Evolutionary conservation across 2,113 vertebrate genomes (phyloP), one percentile per base, ranked within the genome.

Genomic region (Cariama cristata): DNA sequence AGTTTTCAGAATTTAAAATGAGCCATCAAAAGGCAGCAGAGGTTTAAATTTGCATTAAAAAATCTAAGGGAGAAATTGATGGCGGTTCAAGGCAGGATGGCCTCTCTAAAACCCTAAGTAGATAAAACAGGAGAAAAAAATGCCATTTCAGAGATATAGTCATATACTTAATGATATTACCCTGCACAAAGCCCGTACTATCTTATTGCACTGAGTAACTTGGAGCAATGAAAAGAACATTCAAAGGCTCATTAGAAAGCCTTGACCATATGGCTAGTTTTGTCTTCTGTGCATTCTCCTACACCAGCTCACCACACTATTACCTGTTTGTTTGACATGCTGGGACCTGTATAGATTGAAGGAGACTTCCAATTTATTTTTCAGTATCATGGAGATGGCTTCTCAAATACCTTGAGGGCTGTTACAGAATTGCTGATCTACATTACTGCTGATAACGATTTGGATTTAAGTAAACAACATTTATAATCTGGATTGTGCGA

Each of bases 141-240:
- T 9, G 26, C 42, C 26, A 72, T 93, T 96, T 97, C 75, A 88
- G 33, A 79, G 58, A 55, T 59, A 21, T 53, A 49, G 76, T 84
- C 75, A 14, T 81, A 45, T 40, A 59, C 59, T 91, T 96, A 91
- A 94, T 85, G 63, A 83, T 79, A 90, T 93, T 96, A 72, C 67
- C 62, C 76, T 95, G 96, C 80, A 95, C 58, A 77, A 91, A 90
- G 88, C 80, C 81, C 94, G 80, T 71, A 90, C 82, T 90, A 10
- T 80, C 88, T 72, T 90, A 83, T 91, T 96, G 83, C 97, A 91
- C 27, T 86, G 88, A 96, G 68, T 96, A 76, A 91, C 86, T 83
- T 83, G 83, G 82, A 93, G 83, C 86, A 88, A 95, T 93, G 87
- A 81, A 93, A 98, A 84, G 96, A 88, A 92, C 93, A 92, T 96